phyloP scores from a whole-genome alignment of 2,888 invertebrate genomes.

The Philhelius pedissequus region DNA sequence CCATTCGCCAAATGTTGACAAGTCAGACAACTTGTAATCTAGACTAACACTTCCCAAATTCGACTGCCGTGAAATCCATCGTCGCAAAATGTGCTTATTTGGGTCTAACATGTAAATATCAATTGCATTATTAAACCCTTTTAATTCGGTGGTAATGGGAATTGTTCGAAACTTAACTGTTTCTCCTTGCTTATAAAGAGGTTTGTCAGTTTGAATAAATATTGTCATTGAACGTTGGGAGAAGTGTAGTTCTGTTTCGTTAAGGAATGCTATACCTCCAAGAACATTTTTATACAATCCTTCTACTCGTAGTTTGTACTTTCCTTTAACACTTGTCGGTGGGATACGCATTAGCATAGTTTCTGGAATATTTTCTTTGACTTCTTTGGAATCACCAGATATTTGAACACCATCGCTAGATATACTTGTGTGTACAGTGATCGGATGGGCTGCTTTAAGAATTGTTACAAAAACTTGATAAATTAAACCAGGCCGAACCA shows the following conservation, averaged over 20 bases:
- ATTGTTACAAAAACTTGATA: slow-evolving; percentile 93
- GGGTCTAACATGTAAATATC: slow-evolving; percentile 96
- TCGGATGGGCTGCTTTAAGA: slow-evolving; percentile 87
- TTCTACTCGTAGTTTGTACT: slow-evolving; percentile 91
- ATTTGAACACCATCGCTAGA: slow-evolving; percentile 94
- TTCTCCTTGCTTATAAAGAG: slow-evolving; percentile 95
- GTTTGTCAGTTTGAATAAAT: slow-evolving; percentile 96
- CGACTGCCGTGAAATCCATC: slow-evolving; percentile 96
- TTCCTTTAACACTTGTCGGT: slow-evolving; percentile 88
- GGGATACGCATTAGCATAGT: slow-evolving; percentile 95
- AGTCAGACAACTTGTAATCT: slow-evolving; percentile 93
- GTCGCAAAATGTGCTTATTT: slow-evolving; percentile 89
- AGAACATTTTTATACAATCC: slow-evolving; percentile 84
- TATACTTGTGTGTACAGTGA: slow-evolving; percentile 92
- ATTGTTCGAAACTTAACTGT: slow-evolving; percentile 93
- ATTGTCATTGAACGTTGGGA: slow-evolving; percentile 96
- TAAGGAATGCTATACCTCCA: slow-evolving; percentile 93
- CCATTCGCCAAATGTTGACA: slow-evolving; percentile 96
- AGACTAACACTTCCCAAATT: slow-evolving; percentile 96
- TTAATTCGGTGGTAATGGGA: slow-evolving; percentile 94
- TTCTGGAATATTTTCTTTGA: slow-evolving; percentile 92
- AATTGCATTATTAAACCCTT: slow-evolving; percentile 93
- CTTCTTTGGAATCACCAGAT: slow-evolving; percentile 88
- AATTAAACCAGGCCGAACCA: slow-evolving; percentile 94
- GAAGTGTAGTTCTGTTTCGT: slow-evolving; percentile 91